Evolutionary conservation across 2,888 invertebrate genomes (phyloP).

Genomic region (Lymantria monacha): DNA sequence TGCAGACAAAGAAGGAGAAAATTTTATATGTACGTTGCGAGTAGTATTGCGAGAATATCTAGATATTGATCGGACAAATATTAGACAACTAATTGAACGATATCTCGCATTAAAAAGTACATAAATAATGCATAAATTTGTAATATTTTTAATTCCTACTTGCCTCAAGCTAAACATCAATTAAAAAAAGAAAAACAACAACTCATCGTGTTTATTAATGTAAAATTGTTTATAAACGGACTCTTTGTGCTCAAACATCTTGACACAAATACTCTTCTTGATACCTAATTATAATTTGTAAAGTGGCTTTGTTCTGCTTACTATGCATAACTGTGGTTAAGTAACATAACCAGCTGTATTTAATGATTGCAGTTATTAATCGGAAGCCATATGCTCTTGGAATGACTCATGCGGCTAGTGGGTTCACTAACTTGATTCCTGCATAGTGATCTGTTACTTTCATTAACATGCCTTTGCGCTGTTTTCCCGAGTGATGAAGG

Average conservation of each 20-base stretch:
- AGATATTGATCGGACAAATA: too few relatives aligned
- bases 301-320: slow-evolving; percentile 7
- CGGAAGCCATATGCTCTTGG: slow-evolving; percentile 44
- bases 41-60: too few relatives aligned
- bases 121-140: too few relatives aligned
- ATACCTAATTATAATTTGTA: not conserved
- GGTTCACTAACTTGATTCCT: slow-evolving; percentile 21
- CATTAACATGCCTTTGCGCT: not conserved
- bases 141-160: too few relatives aligned
- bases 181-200: too few relatives aligned
- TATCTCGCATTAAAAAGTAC: too few relatives aligned
- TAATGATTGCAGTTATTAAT: slow-evolving; percentile 50
- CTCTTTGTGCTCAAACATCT: not conserved
- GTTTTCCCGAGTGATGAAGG: too few relatives aligned
- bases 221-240: not conserved
- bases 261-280: not conserved
- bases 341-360: slow-evolving; percentile 47
- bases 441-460: slow-evolving; percentile 6
- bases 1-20: too few relatives aligned
- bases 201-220: too few relatives aligned
- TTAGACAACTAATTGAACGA: too few relatives aligned
- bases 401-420: slow-evolving; percentile 41
- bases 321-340: slow-evolving; percentile 42
- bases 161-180: too few relatives aligned
- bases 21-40: too few relatives aligned